Conservation (phyloP, 2,113 vertebrate species). For the Sinocyclocheilus rhinocerous region DNA sequence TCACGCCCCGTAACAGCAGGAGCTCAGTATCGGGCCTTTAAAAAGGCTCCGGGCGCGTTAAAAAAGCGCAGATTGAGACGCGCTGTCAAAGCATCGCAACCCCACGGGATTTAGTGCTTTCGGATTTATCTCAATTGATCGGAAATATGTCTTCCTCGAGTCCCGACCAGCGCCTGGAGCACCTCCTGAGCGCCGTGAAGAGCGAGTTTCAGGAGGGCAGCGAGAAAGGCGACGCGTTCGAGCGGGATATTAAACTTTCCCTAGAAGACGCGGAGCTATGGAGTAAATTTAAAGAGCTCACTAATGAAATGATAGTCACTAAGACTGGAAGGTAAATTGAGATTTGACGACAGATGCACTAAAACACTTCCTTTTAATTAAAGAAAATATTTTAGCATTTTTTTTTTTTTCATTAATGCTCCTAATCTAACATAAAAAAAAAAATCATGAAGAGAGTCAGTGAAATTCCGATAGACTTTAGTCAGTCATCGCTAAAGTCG, state of each 20-base stretch:
- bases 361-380: background rate
- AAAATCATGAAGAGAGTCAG: background rate
- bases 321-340: slow-evolving; percentile 77
- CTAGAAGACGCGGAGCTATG: slow-evolving; percentile 80
- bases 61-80: slow-evolving; percentile 63
- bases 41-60: slow-evolving; percentile 63
- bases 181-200: slow-evolving; percentile 81
- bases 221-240: slow-evolving; percentile 79
- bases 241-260: slow-evolving; percentile 79
- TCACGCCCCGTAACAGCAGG: slow-evolving; percentile 63
- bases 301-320: slow-evolving; percentile 84
- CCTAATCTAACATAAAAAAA: background rate
- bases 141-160: slow-evolving; percentile 75
- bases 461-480: background rate
- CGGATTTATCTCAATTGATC: background rate
- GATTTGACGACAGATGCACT: background rate
- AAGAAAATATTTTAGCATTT: background rate
- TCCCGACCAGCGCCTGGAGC: slow-evolving; percentile 77
- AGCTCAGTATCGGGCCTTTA: slow-evolving; percentile 72
- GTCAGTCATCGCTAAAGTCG: too few relatives aligned
- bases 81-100: slow-evolving; percentile 25
- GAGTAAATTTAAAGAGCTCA: slow-evolving; percentile 81
- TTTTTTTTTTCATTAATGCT: background rate
- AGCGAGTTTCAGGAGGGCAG: slow-evolving; percentile 80
- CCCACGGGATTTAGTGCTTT: background rate